Evolutionary conservation across 2,888 invertebrate species (phyloP).

Genomic region (Drosophila neonasuta): DNA sequence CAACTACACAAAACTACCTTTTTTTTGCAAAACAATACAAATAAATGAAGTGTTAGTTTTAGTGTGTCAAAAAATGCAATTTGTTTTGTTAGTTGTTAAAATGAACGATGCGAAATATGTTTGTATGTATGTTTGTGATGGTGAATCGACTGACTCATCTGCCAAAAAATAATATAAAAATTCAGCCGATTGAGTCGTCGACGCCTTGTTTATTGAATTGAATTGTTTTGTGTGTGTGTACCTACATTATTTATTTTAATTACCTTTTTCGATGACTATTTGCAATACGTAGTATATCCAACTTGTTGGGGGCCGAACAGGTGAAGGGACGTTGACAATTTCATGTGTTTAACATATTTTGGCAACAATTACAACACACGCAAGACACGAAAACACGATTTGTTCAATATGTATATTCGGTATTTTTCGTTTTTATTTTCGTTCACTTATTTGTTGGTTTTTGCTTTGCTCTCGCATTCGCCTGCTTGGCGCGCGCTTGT

Average conservation of each 20-base stretch:
- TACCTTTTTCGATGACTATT: conserved; percentile 51
- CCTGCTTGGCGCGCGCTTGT: conserved; percentile 56
- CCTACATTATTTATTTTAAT: conserved; percentile 51
- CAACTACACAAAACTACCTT: conserved; percentile 19
- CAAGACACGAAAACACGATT: conserved; percentile 39
- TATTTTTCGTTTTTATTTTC: conserved; percentile 77
- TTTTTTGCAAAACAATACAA: conserved; percentile 20
- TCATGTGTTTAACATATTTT: conserved; percentile 31
- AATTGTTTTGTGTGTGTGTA: not conserved
- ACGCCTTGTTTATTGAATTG: conserved; percentile 26
- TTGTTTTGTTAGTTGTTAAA: conserved; percentile 37
- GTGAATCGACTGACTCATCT: conserved; percentile 57
- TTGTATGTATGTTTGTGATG: not conserved
- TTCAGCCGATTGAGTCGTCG: conserved; percentile 36
- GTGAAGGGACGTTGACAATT: not conserved
- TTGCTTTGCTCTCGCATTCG: conserved; percentile 76
- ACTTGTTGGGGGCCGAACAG: conserved; percentile 4
- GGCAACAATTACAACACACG: conserved; percentile 23
- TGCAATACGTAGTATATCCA: conserved; percentile 42
- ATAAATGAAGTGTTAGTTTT: conserved; percentile 40
- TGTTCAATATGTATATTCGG: conserved; percentile 57
- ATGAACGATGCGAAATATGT: not conserved
- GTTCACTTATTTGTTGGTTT: conserved; percentile 77
- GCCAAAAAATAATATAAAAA: conserved; percentile 20
- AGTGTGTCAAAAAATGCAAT: conserved; percentile 53